Base-by-base conservation (phyloP, 2,797 vertebrate genomes). In the Hydrocynus forskahlii region DNA sequence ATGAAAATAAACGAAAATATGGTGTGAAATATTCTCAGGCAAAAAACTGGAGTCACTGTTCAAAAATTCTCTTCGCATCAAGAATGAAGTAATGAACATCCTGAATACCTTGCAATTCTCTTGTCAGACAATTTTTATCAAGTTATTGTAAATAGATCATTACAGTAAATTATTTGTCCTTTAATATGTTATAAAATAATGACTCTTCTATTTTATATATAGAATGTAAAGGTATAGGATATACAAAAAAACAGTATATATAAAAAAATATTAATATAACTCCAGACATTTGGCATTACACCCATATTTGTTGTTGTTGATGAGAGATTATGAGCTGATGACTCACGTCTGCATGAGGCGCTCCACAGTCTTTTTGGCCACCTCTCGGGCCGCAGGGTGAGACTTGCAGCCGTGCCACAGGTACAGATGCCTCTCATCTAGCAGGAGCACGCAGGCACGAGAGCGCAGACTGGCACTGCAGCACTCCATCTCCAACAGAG, bases 371-470 rank as follows among this genome's bases (percentile, higher is more conserved):
- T 84, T 92, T 82, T 88, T 92, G 80, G 92, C 93, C 81, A 95
- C 94, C 81, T 89, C 87, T 23, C 89, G 89, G 55, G 91, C 89
- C 0, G 80, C 43, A 9, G 60, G 13, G 0, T 94, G 93, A 7
- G 91, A 81, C 87, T 95, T 95, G 74, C 94, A 95, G 77, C 95
- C 95, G 0, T 94, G 91, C 95, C 95, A 96, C 83, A 95, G 57
- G 86, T 92, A 95, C 4, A 96, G 88, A 0, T 43, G 82, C 10
- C 81, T 83, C 55, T 87, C 87, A 66, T 87, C 88, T 0, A 96
- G 91, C 52, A 95, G 91, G 63, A 93, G 88, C 69, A 95, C 83
- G 75, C 91, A 93, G 84, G 84, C 89, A 0, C 95, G 91, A 38
- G 95, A 96, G 21, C 95, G 94, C 84, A 96, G 87, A 68, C 94